These are phyloP conservation scores for Capitulum mitella DNA, from an alignment of 2,888 invertebrate genomes.

Conservation along the genomic window DNA sequence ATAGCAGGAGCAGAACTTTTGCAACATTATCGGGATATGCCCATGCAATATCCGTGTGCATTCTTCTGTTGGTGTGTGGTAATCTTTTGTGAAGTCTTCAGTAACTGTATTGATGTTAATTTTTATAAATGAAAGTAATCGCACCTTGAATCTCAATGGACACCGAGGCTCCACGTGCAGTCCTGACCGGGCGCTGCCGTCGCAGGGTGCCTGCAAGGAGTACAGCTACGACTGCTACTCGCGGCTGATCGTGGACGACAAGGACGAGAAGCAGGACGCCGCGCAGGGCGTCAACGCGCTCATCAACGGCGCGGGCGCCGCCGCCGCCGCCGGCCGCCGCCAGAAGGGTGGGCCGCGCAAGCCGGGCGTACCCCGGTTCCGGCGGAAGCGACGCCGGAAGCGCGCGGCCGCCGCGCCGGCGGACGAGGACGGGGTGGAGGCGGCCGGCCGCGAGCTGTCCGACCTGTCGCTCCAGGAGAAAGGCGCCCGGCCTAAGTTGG, in stretches of 20 bases:
- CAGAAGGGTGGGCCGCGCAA: not conserved
- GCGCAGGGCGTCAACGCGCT: not conserved
- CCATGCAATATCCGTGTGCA: no score
- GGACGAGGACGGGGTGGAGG: not conserved
- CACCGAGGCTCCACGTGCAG: no score
- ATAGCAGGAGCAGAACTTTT: no score
- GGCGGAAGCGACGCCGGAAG: not conserved
- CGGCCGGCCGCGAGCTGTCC: not conserved
- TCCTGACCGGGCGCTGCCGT: no score
- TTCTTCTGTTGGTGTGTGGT: no score
- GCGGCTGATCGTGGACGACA: constrained; percentile 40
- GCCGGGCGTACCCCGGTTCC: not conserved
- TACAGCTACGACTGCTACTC: constrained; percentile 54
- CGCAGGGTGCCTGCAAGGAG: constrained; percentile 47
- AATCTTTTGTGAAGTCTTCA: no score
- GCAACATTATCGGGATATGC: no score
- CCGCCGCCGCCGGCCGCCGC: not conserved
- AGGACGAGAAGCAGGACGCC: constrained; percentile 15
- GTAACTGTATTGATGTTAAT: no score
- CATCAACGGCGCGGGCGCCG: not conserved
- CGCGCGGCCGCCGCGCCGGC: not conserved
- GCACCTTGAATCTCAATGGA: no score
- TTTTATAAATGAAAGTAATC: no score
- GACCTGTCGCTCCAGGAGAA: not conserved
- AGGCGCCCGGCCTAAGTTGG: not conserved